Percentiles rank a stretch among this genome's conserved stretches.
These are phyloP conservation scores for Pyrocephalus nanus DNA, from an alignment of 2,797 vertebrate genomes.

Conservation along the genomic window DNA sequence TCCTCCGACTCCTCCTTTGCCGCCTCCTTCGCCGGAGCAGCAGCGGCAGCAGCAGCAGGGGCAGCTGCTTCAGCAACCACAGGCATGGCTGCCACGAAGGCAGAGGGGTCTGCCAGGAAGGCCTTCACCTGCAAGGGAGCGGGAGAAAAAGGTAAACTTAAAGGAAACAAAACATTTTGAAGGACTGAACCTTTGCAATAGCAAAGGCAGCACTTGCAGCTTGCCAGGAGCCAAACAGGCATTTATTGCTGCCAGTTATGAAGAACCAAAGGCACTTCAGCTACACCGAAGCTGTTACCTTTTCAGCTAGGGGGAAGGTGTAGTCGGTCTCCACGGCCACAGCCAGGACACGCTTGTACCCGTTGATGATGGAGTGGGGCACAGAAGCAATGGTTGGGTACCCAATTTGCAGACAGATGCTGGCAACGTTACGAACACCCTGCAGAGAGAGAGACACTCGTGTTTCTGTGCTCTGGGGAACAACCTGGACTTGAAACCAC, in stretches of 20 bases:
- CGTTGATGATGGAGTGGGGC: slow-evolving; percentile 93
- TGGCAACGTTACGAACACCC: slow-evolving; percentile 97
- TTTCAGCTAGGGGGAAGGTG: slow-evolving; percentile 95
- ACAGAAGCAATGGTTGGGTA: slow-evolving; percentile 96
- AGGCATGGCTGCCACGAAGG: slow-evolving; percentile 86
- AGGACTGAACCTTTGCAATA: not conserved
- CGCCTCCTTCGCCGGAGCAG: slow-evolving; percentile 75
- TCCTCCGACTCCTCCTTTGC: slow-evolving; percentile 91
- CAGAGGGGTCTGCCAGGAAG: slow-evolving; percentile 92
- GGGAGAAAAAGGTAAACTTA: not conserved
- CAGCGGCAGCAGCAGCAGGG: slow-evolving; percentile 62
- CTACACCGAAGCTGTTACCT: slow-evolving; percentile 76
- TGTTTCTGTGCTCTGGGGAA: not conserved
- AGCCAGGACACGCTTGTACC: slow-evolving; percentile 94
- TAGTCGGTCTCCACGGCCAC: slow-evolving; percentile 94
- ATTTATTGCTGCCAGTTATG: rapidly evolving
- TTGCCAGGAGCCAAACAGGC: rapidly evolving
- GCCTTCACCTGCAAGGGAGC: slow-evolving; percentile 86
- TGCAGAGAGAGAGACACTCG: slow-evolving; percentile 11
- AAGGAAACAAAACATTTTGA: not conserved
- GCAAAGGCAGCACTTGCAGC: rapidly evolving
- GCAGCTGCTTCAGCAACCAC: slow-evolving; percentile 70
- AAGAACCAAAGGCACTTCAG: too few relatives aligned
- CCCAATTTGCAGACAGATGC: slow-evolving; percentile 94
- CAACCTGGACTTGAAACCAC: not conserved